Base-by-base conservation (phyloP, 2,797 vertebrate genomes). In the Clarias laeviceps region DNA sequence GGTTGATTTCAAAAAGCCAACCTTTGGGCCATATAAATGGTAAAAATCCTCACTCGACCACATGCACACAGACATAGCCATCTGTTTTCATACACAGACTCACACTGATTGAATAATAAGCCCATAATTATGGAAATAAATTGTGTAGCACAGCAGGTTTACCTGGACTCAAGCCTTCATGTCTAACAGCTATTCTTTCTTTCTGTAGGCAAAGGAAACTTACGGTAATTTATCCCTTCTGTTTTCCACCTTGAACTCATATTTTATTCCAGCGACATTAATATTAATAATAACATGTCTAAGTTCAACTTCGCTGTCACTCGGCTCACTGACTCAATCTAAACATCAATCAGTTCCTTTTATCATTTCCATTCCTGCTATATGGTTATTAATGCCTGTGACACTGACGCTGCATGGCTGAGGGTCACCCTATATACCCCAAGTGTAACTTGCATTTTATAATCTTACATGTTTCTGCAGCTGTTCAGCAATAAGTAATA, bases 1-100 rank as follows among this genome's bases (percentile, higher is more conserved):
- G 86, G 74, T 61, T 86, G 86, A 87, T 87, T 87, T 80, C 37
- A 80, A 80, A 82, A 68, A 82, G 61, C 24, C 24, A 86, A 82
- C 81, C 54, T 86, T 79, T 79, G 73, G 64, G 40, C 37, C 59
- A 40, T 84, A 73, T 66, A 80, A 80, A 73, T 64, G 27, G n/a
- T 56, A 57, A 86, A 45, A 66, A 56, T 24, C 50, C 80, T 84
- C 50, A 20, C 64, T 62, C 70, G 54, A 54, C 37, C 69, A 57
- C 12, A 82, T 59, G 50, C 59, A 62, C 64, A 78, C 27, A 82
- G 74, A 29, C 65, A 79, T 24, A 82, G 45, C 59, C 79, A 78
- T 74, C 82, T 83, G 82, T 62, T 83, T 83, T 83, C 80, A 85
- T 68, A 65, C 59, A 66, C 65, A 85, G 17, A 68, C 61, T 66